A percentile compares a stretch with the other conserved stretches of the same genome.
phyloP scores from a whole-genome alignment of 2,113 vertebrate species.

The Syngnathus floridae region DNA sequence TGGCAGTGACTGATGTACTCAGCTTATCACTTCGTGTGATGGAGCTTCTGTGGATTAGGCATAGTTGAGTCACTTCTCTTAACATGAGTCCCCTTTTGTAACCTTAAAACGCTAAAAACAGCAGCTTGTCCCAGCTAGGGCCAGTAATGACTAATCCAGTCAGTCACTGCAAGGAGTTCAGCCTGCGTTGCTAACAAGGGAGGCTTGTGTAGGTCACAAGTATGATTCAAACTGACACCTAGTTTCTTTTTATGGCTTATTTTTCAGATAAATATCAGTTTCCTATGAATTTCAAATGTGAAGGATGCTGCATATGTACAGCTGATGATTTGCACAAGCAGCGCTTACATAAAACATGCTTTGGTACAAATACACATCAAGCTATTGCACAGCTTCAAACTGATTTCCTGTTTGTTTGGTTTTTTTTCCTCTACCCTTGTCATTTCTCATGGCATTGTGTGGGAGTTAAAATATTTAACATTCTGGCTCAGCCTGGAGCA shows the following conservation, averaged over 20 bases:
- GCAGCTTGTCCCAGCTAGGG: slow-evolving; percentile 38
- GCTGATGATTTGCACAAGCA: slow-evolving; percentile 28
- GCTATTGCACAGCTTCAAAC: slow-evolving; percentile 36
- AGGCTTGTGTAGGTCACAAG: slow-evolving; percentile 34
- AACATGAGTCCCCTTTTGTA: slow-evolving; percentile 55
- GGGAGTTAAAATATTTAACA: slow-evolving; percentile 85
- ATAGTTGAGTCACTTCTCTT: slow-evolving; percentile 38
- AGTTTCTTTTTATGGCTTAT: slow-evolving; percentile 17
- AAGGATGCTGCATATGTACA: slow-evolving; percentile 25
- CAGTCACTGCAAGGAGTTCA: slow-evolving; percentile 39
- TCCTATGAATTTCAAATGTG: slow-evolving; percentile 5
- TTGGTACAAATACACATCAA: slow-evolving; percentile 34
- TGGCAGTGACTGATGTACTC: slow-evolving; percentile 6
- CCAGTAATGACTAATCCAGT: slow-evolving; percentile 61
- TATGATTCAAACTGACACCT: slow-evolving; percentile 18
- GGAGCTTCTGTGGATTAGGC: slow-evolving; percentile 53
- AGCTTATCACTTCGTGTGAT: slow-evolving; percentile 17
- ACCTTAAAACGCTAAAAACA: slow-evolving; percentile 58
- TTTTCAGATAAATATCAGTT: slow-evolving; percentile 13
- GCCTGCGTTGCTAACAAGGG: slow-evolving; percentile 40
- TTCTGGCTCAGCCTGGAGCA: slow-evolving; percentile 64
- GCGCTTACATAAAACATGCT: slow-evolving; percentile 43
- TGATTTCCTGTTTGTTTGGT: slow-evolving; percentile 39
- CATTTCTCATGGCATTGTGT: slow-evolving; percentile 71
- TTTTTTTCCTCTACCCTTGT: slow-evolving; percentile 48